Base-by-base conservation (phyloP, 2,888 invertebrate genomes). In the Ptilodon capucinus region DNA sequence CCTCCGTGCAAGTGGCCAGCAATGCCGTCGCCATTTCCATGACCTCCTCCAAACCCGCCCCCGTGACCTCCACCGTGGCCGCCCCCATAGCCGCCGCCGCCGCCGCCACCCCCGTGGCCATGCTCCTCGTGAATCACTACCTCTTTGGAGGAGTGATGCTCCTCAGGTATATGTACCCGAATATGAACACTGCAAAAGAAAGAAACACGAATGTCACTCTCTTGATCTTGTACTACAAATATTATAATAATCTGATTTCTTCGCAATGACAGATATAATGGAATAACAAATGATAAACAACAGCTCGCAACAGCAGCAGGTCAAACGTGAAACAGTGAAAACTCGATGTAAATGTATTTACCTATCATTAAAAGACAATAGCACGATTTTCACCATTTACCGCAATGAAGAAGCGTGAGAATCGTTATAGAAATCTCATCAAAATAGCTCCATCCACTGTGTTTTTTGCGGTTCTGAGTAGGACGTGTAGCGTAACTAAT, bases 111-210 rank as follows among this genome's bases (percentile, higher is more conserved):
- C 48, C 79, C 76, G 11, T 81, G 79, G 13, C 82, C 80, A 54
- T 86, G 80, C 42, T 83, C 77, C 54, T 87, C 87, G 45, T 89
- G 88, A 41, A 88, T 74, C 44, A 91, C 74, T 40, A 89, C 84
- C 69, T 91, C 90, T 64, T 91, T 90, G 0, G 86, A 73, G 7
- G 84, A 81, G 57, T 91, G 87, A 60, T 90, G 87, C 46, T 82
- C 69, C 62, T 92, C 92, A 57, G 92, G 92, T 70, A 92, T 80
- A 64, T 92, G 92, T 19, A 92, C 88, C 55, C 91, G 86, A 65
- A 92, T 92, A 67, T 92, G 92, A 44, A 92, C 92, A 71, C 92
- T 92, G 84, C 16, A 89, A 67, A 55, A 54, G 45, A 62, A 55
- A 44, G 32, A 42, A 11, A 8, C 17, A 42, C n/a, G n/a, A 35